Percentiles rank a stretch among this genome's conserved stretches.
These are phyloP conservation scores for Exocentrus adspersus DNA, from an alignment of 2,888 invertebrate genomes.

Conservation along the genomic window DNA sequence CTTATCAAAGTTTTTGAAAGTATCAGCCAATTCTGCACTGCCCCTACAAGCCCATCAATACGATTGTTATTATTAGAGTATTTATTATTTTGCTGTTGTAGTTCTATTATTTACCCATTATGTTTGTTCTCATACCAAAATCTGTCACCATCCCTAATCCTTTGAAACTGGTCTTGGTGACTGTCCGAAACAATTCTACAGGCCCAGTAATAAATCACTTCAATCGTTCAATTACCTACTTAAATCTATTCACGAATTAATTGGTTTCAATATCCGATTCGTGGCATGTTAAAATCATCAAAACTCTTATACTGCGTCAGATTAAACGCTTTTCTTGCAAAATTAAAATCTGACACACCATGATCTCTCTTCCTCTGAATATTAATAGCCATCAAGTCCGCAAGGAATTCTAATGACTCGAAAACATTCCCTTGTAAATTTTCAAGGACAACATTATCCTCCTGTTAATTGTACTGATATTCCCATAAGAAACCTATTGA, in stretches of 20 bases:
- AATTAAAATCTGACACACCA: constrained; percentile 71
- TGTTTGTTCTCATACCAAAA: constrained; percentile 69
- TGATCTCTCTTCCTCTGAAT: constrained; percentile 69
- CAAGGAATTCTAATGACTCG: constrained; percentile 69
- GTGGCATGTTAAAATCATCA: constrained; percentile 49
- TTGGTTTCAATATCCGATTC: too few relatives aligned
- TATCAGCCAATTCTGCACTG: too few relatives aligned
- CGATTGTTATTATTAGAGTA: too few relatives aligned
- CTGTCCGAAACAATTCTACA: constrained; percentile 65
- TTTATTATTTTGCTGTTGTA: too few relatives aligned
- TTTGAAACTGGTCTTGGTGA: constrained; percentile 67
- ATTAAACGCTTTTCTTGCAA: constrained; percentile 65
- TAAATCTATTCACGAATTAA: too few relatives aligned
- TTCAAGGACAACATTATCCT: constrained; percentile 67
- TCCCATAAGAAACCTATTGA: constrained; percentile 68
- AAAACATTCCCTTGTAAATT: constrained; percentile 69
- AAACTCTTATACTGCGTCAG: constrained; percentile 44
- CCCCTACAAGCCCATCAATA: too few relatives aligned
- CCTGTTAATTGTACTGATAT: constrained; percentile 67
- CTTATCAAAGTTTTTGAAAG: too few relatives aligned
- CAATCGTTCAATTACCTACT: too few relatives aligned
- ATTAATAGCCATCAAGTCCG: constrained; percentile 70
- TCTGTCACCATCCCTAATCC: constrained; percentile 68
- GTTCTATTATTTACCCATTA: constrained; percentile 59
- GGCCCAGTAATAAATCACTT: constrained; percentile 63